Conservation (phyloP, 2,888 invertebrate genomes). For the Brenthis ino region DNA sequence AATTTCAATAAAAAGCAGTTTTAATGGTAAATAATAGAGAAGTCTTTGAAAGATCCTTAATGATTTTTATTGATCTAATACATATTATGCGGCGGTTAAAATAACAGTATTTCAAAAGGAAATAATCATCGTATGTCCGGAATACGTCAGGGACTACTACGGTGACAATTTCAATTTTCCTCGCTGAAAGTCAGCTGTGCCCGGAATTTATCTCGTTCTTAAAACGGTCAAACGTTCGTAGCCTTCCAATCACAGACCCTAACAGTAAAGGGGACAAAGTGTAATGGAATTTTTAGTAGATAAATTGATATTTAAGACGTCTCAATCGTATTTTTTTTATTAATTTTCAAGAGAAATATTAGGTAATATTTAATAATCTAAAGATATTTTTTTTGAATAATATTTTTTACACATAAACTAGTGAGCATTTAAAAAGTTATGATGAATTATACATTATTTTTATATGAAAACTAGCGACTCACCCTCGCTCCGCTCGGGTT, state of each 20-base stretch:
- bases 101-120: neutral
- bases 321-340: too few relatives aligned
- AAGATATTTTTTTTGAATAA: too few relatives aligned
- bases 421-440: too few relatives aligned
- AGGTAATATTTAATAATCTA: too few relatives aligned
- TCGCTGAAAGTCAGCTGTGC: conserved; percentile 63
- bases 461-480: too few relatives aligned
- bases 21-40: neutral
- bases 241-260: conserved; percentile 65
- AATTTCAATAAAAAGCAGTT: neutral
- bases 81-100: too few relatives aligned
- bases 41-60: too few relatives aligned
- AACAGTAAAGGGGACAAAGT: conserved; percentile 43
- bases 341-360: too few relatives aligned
- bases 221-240: conserved; percentile 54
- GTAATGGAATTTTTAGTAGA: conserved; percentile 33
- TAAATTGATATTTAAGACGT: conserved; percentile 2
- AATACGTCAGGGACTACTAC: conserved; percentile 46
- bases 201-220: conserved; percentile 63
- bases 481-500: too few relatives aligned
- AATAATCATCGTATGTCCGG: conserved; percentile 18
- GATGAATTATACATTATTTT: too few relatives aligned
- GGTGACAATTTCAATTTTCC: conserved; percentile 66
- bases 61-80: too few relatives aligned
- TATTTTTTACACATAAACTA: too few relatives aligned